A percentile compares a stretch with the other conserved stretches of the same genome.
phyloP scores from a whole-genome alignment of 2,888 invertebrate species.

The Tineola bisselliella region DNA sequence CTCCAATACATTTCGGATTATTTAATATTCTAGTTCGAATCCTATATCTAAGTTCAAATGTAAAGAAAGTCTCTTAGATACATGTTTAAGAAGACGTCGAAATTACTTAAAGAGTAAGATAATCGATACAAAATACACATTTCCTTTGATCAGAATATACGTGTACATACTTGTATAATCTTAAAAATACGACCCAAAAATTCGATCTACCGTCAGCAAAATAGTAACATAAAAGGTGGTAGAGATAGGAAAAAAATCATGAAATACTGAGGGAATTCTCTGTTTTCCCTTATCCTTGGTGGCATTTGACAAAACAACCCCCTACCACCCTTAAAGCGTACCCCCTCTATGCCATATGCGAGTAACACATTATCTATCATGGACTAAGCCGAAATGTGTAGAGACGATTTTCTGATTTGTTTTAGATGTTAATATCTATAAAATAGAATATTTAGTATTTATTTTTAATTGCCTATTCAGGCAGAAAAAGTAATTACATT shows the following conservation, averaged over 20 bases:
- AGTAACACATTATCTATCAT: conserved; percentile 63
- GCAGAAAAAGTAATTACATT: too few relatives aligned
- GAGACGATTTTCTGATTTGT: conserved; percentile 25
- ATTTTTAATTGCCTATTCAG: too few relatives aligned
- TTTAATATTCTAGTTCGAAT: too few relatives aligned
- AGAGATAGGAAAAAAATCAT: conserved; percentile 22
- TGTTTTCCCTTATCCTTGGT: conserved; percentile 32
- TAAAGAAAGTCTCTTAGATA: too few relatives aligned
- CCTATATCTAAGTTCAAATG: too few relatives aligned
- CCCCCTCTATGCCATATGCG: conserved; percentile 34
- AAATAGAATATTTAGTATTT: too few relatives aligned
- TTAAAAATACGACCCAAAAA: background rate
- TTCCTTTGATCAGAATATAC: background rate
- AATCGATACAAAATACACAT: background rate
- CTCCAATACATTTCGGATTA: too few relatives aligned
- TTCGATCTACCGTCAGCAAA: conserved; percentile 12
- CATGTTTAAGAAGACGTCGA: background rate
- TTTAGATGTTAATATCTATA: too few relatives aligned
- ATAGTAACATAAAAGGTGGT: conserved; percentile 18
- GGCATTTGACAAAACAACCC: conserved; percentile 61
- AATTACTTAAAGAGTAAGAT: background rate
- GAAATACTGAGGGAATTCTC: conserved; percentile 20
- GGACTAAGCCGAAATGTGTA: conserved; percentile 29
- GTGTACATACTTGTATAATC: background rate
- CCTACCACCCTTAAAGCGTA: conserved; percentile 22